Evolutionary conservation across 2,797 vertebrate genomes (phyloP), one percentile per base, ranked within the genome.

Genomic region (Peromyscus eremicus): DNA sequence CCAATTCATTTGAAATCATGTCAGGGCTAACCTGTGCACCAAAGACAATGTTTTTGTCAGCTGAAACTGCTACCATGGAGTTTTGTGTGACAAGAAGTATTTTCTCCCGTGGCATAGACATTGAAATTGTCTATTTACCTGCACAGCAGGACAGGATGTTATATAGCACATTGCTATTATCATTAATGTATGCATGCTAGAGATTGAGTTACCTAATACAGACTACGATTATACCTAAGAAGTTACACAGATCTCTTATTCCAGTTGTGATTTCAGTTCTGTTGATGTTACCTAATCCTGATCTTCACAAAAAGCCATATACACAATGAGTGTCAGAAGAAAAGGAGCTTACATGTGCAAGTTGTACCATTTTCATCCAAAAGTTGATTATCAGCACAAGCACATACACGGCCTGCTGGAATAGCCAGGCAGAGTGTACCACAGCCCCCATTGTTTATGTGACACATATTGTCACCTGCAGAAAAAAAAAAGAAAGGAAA

Each of bases 401-500:
- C 99, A 98, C 99, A 99, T 97, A 99, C 99, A 98, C 99, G 98
- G 95, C 99, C 99, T 98, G 99, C 99, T 96, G 99, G 99, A 98
- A 99, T 98, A 96, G 99, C 99, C 94, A 99, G 99, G 98, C 99
- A 99, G 96, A 99, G 99, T 87, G 99, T 99, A 97, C 99, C 98
- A 96, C 99, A 99, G 97, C 99, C 99, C 89, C 99, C 99, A 76
- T 99, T 99, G 98, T 99, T 99, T 98, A 99, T 98, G 93, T 99
- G 99, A 98, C 99, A 99, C 55, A 99, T 99, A 55, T 99, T 99
- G 98, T 99, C 99, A 99, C 99, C 99, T 99, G 99, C 89, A 98
- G 68, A 57, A 2, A 98, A 98, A n/a, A 98, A 77, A 70, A 77
- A 73, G 52, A 92, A 98, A 13, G 0, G 55, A 79, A 86, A 86